Percentiles rank a stretch among this genome's conserved stretches.
These are phyloP conservation scores for Solenodon paradoxus DNA, from an alignment of 2,113 vertebrate genomes.

Conservation along the genomic window DNA sequence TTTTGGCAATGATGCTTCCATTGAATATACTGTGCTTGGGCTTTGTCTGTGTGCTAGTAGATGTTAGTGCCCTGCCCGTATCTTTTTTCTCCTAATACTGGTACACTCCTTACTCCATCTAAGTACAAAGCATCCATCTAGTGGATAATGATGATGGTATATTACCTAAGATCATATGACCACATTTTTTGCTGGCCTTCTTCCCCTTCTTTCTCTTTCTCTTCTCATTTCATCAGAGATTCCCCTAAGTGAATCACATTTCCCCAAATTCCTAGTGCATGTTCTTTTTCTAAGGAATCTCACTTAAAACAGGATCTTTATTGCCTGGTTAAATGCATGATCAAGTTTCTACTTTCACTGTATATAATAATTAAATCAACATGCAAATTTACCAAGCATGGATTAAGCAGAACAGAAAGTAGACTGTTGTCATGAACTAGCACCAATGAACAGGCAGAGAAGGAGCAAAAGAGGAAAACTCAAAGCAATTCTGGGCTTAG, in stretches of 20 bases:
- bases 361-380: not conserved
- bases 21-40: not conserved
- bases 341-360: not conserved
- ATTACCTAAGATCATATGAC: rapidly evolving
- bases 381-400: not conserved
- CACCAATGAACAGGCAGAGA: not conserved
- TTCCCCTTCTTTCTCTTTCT: not conserved
- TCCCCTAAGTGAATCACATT: not conserved
- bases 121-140: rapidly evolving
- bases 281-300: not conserved
- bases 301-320: not conserved
- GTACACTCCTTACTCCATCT: too few species aligned
- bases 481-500: not conserved
- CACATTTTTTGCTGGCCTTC: not conserved
- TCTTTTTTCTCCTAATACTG: not conserved
- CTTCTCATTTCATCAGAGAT: not conserved
- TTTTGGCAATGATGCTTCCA: not conserved
- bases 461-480: not conserved
- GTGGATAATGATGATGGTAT: not conserved
- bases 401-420: not conserved
- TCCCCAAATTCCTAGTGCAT: not conserved
- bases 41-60: not conserved
- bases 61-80: too few species aligned
- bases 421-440: not conserved
- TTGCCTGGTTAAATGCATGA: not conserved